phyloP scores from a whole-genome alignment of 2,888 invertebrate genomes.

The Drosophila phalerata region DNA sequence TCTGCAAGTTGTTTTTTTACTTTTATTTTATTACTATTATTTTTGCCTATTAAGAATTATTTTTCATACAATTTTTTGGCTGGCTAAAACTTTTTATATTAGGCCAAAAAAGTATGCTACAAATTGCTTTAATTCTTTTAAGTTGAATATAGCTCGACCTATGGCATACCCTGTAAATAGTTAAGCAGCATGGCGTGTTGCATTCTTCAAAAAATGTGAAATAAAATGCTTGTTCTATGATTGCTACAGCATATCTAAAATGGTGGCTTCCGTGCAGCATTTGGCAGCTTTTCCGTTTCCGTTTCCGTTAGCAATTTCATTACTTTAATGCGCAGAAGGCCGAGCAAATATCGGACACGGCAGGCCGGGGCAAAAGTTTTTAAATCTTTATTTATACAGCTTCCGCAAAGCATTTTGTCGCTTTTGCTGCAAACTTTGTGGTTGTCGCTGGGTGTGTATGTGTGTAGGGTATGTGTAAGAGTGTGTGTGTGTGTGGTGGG shows the following conservation, averaged over 20 bases:
- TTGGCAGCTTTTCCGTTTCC: conserved; percentile 50
- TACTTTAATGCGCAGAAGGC: conserved; percentile 59
- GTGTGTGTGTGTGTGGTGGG: conserved; percentile 16
- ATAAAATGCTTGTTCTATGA: neutral
- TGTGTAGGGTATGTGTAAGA: conserved; percentile 13
- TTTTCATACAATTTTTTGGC: conserved; percentile 7
- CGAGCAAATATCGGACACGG: conserved; percentile 28
- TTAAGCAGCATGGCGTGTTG: neutral
- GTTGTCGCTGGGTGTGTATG: conserved; percentile 23
- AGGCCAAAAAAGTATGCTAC: conserved; percentile 40
- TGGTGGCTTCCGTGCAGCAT: conserved; percentile 42
- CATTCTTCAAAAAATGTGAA: neutral
- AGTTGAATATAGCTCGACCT: neutral
- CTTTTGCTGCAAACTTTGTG: conserved; percentile 55
- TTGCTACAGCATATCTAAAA: conserved; percentile 1
- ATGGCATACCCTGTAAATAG: conserved; percentile 12
- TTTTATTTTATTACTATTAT: conserved; percentile 10
- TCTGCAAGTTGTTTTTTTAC: conserved; percentile 14
- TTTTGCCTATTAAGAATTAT: conserved; percentile 1
- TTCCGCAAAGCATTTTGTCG: conserved; percentile 69
- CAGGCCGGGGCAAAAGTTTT: conserved; percentile 58
- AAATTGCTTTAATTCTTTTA: conserved; percentile 44
- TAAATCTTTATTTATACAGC: conserved; percentile 78
- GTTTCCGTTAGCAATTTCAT: conserved; percentile 70
- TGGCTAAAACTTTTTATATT: conserved; percentile 40